Conservation (phyloP, 2,888 invertebrate species). For the Vanessa cardui region DNA sequence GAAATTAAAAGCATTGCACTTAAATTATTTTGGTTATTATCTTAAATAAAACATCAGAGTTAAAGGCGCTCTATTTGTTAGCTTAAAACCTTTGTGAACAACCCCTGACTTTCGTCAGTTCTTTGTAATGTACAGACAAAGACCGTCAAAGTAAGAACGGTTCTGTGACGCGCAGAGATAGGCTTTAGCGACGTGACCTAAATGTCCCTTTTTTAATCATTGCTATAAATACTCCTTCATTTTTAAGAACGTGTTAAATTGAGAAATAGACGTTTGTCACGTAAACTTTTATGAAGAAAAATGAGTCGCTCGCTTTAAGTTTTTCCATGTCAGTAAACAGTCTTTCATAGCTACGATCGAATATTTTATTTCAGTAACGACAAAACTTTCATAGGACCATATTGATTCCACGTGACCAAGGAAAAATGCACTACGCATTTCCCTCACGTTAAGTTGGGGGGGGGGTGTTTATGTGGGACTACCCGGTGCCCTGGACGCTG, state of each 20-base stretch:
- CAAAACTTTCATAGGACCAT: not conserved
- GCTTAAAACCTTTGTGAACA: not conserved
- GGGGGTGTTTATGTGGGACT: no score
- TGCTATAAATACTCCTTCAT: not conserved
- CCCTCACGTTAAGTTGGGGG: no score
- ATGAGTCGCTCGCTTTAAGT: not conserved
- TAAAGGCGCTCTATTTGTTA: not conserved
- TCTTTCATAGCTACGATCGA: no score
- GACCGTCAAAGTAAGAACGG: not conserved
- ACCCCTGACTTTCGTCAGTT: not conserved
- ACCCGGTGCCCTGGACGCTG: no score
- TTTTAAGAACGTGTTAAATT: not conserved
- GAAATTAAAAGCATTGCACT: no score
- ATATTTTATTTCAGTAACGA: no score
- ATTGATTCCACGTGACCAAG: not conserved
- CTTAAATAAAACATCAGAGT: no score
- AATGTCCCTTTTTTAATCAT: not conserved
- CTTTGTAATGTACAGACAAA: not conserved
- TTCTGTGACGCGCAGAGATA: not conserved
- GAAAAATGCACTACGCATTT: no score
- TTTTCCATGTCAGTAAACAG: no score
- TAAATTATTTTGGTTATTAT: no score
- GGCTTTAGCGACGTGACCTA: not conserved
- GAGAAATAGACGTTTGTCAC: no score
- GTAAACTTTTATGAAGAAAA: no score